Percentiles rank a stretch among this genome's conserved stretches.
phyloP scores from a whole-genome alignment of 2,113 vertebrate genomes.

The Cranoglanis bouderius region DNA sequence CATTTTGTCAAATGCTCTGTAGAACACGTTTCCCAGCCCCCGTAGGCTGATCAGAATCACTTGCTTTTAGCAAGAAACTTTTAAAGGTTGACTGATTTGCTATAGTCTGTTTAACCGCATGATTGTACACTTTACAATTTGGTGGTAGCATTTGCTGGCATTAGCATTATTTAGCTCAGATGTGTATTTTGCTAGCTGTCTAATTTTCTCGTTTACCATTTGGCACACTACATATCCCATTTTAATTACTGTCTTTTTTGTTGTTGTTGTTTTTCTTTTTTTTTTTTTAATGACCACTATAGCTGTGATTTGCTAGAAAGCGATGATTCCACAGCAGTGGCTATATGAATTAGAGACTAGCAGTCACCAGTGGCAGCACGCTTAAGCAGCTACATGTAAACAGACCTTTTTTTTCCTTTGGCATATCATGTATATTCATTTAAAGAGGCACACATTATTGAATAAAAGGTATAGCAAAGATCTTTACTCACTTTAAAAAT shows the following conservation, averaged over 20 bases:
- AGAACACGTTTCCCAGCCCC: neutral
- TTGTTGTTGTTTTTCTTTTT: too few relatives aligned
- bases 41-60: neutral
- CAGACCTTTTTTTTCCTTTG: neutral
- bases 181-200: neutral
- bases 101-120: neutral
- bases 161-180: neutral
- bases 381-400: neutral
- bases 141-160: neutral
- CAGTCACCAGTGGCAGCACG: neutral
- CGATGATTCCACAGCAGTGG: neutral
- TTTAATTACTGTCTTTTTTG: neutral
- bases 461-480: neutral
- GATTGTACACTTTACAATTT: neutral
- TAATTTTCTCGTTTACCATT: neutral
- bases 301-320: neutral
- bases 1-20: neutral
- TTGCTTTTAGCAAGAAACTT: neutral
- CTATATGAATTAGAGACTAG: neutral
- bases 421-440: neutral
- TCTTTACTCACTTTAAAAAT: neutral
- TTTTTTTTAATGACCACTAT: neutral
- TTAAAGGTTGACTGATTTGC: neutral
- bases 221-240: neutral
- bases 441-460: neutral